Base-by-base conservation (phyloP, 2,113 vertebrate species). In the Otus sunia region DNA sequence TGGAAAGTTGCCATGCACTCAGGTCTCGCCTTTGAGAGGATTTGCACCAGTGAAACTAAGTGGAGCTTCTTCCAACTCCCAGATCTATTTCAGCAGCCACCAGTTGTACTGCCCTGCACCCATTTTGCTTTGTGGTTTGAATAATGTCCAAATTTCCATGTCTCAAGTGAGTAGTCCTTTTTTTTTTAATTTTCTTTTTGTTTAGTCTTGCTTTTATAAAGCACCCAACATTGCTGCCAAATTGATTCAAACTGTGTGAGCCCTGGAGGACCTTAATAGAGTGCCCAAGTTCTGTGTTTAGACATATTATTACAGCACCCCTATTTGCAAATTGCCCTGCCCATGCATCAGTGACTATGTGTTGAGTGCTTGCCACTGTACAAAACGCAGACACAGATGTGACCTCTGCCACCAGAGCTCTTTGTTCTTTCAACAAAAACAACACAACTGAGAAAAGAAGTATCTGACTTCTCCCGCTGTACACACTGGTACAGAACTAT, bases 161-260 rank as follows among this genome's bases (percentile, higher is more conserved):
- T 94, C 43, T 92, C 52, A 45, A 75, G 22, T 53, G 64, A 78
- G 15, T 73, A 32, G 14, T 16, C 30, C 69, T 59, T 9, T 56
- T 39, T 19, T 12, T 43, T 45, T 36, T 37, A 52, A 9, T 36
- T 15, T 58, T 52, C 20, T 59, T 80, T 86, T 86, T 95, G 59
- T 63, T 96, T 88, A 72, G 47, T 39, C 68, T 91, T 71, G 37
- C 67, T 93, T 94, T 88, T 81, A 67, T 60, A 15, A 93, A 88
- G 22, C 80, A 68, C 23, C 55, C 72, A 74, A 30, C 15, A 45
- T 77, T 52, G 74, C 26, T 74, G 47, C n/a, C 45, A 92, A 77
- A 63, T 64, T 69, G 50, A 67, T 71, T 92, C 53, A 74, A 53
- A 80, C 32, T 50, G 25, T 62, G 41, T 55, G 30, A 93, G 18